phyloP scores from a whole-genome alignment of 2,888 invertebrate species.

The Pachycephus smyrnensis region DNA sequence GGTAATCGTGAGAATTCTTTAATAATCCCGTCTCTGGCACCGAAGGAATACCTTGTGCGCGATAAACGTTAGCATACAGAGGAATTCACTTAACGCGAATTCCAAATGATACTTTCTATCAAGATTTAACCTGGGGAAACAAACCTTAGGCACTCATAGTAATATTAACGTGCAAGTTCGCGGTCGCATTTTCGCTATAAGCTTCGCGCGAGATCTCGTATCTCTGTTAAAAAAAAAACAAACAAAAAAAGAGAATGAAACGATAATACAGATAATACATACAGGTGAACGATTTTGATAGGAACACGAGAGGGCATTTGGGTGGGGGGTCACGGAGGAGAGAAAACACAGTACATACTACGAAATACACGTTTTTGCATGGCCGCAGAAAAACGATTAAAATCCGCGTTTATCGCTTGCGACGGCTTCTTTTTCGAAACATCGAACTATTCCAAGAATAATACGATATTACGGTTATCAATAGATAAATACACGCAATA shows the following conservation, averaged over 20 bases:
- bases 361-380: not conserved
- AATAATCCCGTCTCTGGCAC: not conserved
- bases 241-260: not conserved
- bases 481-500: not conserved
- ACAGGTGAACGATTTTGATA: constrained; percentile 9
- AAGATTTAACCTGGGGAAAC: not conserved
- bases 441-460: constrained; percentile 47
- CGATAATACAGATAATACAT: constrained; percentile 8
- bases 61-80: not conserved
- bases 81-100: not conserved
- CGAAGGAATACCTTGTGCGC: not conserved
- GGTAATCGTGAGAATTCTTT: not conserved
- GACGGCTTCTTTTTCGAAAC: constrained; percentile 60
- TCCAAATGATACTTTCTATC: not conserved
- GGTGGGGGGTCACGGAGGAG: not conserved
- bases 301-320: not conserved
- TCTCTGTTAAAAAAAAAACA: not conserved
- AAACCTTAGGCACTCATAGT: not conserved
- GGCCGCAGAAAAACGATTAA: not conserved
- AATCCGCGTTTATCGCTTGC: constrained; percentile 41
- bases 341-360: not conserved
- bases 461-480: not conserved
- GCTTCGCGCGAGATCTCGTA: not conserved
- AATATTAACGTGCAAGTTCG: not conserved
- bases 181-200: not conserved